Evolutionary conservation across 1,140 invertebrate species (phyloP).

Genomic region (Tyrophagus putrescentiae): DNA sequence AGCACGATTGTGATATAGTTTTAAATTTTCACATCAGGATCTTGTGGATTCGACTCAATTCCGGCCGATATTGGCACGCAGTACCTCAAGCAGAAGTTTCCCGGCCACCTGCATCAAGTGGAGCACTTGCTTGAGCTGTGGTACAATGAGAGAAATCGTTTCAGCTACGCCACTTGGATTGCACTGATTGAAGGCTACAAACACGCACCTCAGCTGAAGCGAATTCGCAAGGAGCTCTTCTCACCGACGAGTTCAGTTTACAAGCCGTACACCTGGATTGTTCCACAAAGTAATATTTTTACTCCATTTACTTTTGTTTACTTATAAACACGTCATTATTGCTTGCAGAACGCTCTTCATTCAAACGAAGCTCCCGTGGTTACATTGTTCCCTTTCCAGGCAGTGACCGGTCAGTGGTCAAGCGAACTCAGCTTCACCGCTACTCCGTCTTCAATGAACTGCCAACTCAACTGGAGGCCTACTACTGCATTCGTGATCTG

Average conservation of each 20-base stretch:
- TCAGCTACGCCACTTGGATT: slow-evolving; percentile 65
- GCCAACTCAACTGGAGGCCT: slow-evolving; percentile 38
- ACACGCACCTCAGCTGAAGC: slow-evolving; percentile 43
- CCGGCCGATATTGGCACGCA: slow-evolving; percentile 60
- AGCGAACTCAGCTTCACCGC: slow-evolving; percentile 55
- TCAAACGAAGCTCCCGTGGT: slow-evolving; percentile 36
- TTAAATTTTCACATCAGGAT: no score
- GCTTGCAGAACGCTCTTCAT: neutral
- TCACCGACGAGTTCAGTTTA: slow-evolving; percentile 34
- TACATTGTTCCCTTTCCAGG: slow-evolving; percentile 63
- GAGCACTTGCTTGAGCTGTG: slow-evolving; percentile 17
- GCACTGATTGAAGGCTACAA: slow-evolving; percentile 56
- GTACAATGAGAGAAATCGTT: neutral
- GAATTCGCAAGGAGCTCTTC: slow-evolving; percentile 15
- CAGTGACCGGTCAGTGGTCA: slow-evolving; percentile 58
- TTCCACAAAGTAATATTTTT: slow-evolving; percentile 5
- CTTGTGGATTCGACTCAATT: slow-evolving; percentile 59
- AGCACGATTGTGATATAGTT: no score
- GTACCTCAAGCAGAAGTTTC: slow-evolving; percentile 24
- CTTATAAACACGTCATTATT: neutral
- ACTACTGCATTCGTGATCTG: slow-evolving; percentile 33
- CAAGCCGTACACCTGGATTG: slow-evolving; percentile 6
- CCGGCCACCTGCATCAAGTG: slow-evolving; percentile 15
- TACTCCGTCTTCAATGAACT: slow-evolving; percentile 49
- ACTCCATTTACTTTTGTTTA: neutral